Percentiles rank a stretch among this genome's conserved stretches.
These are phyloP conservation scores for Chloroceryle amazona DNA, from an alignment of 2,797 vertebrate species.

Conservation along the genomic window DNA sequence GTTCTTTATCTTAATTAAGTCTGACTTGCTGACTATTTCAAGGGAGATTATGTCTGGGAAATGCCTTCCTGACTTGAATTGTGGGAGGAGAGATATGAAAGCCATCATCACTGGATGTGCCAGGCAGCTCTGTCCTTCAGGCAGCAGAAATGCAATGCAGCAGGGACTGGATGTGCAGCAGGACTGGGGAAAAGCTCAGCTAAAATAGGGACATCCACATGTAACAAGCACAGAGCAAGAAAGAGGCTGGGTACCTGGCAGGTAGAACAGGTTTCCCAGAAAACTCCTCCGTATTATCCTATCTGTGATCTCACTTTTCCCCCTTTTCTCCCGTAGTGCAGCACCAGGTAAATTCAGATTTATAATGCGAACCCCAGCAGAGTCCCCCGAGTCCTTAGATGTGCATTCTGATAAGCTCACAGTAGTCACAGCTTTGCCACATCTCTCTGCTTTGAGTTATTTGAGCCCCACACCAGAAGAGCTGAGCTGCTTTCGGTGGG, in stretches of 20 bases:
- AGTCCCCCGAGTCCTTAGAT: not conserved
- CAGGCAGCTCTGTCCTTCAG: not conserved
- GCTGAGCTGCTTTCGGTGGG: not conserved
- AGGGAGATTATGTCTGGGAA: constrained; percentile 43
- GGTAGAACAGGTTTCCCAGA: not conserved
- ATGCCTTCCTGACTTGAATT: not conserved
- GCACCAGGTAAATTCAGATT: not conserved
- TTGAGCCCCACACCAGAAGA: not conserved
- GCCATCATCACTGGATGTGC: not conserved
- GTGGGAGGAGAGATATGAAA: not conserved
- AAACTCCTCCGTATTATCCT: not conserved
- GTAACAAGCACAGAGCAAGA: not conserved
- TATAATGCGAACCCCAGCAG: not conserved
- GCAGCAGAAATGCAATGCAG: not conserved
- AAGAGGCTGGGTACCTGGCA: not conserved
- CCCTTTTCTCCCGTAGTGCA: not conserved
- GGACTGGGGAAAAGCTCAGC: not conserved
- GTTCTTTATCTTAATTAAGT: constrained; percentile 74
- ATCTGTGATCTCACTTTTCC: not conserved
- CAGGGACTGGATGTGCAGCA: not conserved
- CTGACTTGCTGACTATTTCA: constrained; percentile 44
- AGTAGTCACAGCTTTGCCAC: not conserved
- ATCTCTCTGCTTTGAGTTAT: not conserved
- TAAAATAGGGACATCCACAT: not conserved
- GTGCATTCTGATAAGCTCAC: rapidly evolving